Base-by-base conservation (phyloP, 2,888 invertebrate genomes). In the Patella pellucida region DNA sequence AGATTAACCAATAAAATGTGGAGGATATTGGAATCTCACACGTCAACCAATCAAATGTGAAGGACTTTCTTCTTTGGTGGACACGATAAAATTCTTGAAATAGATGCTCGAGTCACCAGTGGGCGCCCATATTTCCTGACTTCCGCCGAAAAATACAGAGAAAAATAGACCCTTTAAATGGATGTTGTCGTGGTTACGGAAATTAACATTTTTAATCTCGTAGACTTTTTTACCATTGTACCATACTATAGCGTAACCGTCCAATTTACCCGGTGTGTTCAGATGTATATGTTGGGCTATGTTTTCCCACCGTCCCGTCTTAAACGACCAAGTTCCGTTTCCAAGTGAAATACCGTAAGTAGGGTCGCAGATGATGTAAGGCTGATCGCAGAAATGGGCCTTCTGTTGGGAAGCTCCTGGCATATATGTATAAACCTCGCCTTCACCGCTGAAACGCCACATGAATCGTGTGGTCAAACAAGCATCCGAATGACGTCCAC, bases 101-200 rank as follows among this genome's bases (percentile, higher is more conserved):
- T 81, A 81, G 19, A 80, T 79, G 71, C 76, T 78, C 31, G 81
- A 80, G 69, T 81, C 81, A 19, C 74, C 78, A 9, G 79, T 73
- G 2, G 83, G 78, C 0, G 81, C 82, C 76, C 81, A 81, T 27
- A 69, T 72, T 4, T 73, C 52, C 16, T 72, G 68, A 27, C 78
- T 74, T n/a, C 83, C 83, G 3, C 83, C 82, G 62, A 84, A 84
- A 76, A 84, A 82, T 16, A 80, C 82, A 52, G 81, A 83, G 76
- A 83, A 83, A 70, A 78, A 80, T n/a, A 81, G 31, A 11, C 80
- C 79, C 11, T 77, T 54, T 27, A 81, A 67, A 41, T 69, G 50
- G 31, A 76, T 62, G 68, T 69, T 71, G 16, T 16, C 12, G n/a
- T 69, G 68, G 54, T 76, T 79, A 1, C 78, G 74, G 79, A 82